Conservation (phyloP, 2,888 invertebrate species). For the Antheraea assamensis region DNA sequence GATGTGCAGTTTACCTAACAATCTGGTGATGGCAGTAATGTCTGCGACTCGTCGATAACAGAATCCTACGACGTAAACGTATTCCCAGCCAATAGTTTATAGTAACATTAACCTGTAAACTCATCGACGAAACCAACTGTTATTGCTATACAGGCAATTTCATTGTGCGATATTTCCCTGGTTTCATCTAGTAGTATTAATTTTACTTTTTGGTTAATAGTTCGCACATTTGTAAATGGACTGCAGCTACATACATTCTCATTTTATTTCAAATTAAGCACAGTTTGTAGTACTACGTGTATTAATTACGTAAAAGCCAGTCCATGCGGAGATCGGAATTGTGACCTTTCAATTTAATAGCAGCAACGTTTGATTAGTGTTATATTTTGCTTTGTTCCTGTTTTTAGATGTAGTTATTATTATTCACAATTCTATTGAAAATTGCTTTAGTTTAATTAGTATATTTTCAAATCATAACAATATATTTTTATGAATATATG, state of each 20-base stretch:
- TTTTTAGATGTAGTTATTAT: too few species aligned
- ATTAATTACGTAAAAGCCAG: too few species aligned
- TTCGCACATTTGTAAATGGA: background rate
- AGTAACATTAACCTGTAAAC: conserved; percentile 12
- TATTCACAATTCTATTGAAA: too few species aligned
- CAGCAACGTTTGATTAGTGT: too few species aligned
- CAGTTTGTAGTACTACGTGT: background rate
- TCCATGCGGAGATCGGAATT: too few species aligned
- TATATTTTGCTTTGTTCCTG: too few species aligned
- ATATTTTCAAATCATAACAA: too few species aligned
- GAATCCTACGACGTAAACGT: background rate
- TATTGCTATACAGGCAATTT: background rate
- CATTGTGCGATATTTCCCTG: background rate
- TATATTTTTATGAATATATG: too few species aligned
- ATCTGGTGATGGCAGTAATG: conserved; percentile 2
- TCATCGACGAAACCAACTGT: conserved; percentile 3
- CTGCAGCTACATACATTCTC: background rate
- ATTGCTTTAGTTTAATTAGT: too few species aligned
- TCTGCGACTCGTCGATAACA: conserved; percentile 9
- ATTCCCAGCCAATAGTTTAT: conserved; percentile 2
- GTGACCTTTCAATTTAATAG: too few species aligned
- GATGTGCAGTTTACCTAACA: background rate
- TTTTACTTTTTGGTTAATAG: background rate
- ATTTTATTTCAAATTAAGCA: background rate
- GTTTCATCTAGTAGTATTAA: background rate